Evolutionary conservation across 2,888 invertebrate genomes (phyloP), one percentile per base, ranked within the genome.

Genomic region (Plutella xylostella): DNA sequence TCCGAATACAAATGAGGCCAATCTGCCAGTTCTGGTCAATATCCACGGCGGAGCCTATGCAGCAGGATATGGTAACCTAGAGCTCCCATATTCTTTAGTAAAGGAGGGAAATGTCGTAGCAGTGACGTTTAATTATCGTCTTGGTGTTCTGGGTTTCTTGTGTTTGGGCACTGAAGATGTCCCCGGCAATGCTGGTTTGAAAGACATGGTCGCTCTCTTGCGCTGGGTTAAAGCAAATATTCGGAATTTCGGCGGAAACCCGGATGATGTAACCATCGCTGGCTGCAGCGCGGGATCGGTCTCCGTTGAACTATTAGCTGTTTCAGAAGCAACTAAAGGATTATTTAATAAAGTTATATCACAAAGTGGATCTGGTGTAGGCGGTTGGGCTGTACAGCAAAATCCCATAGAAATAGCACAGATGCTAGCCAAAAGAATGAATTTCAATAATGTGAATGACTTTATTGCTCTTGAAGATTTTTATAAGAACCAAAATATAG

Each of bases 31-130:
- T 7, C 19, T 19, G 22, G 35, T 46, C 2, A 37, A 37, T 11
- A 42, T 46, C 11, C 45, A 46, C 20, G 45, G 45, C 9, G 28
- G 28, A 3, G 28, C 28, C 28, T 28, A 28, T n/a, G 11, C 9
- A 28, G n/a, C n/a, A 6, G 28, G 28, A 12, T 6, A 6, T 2
- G 28, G 28, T n/a, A 28, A 28, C n/a, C 3, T 28, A 2, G 9
- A 52, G 14, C 53, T 55, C 28, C 51, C 44, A 17, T 15, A 48
- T 11, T 58, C 61, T 20, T 4, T 46, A 11, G 30, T 46, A 3
- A n/a, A 37, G 37, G 34, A 39, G 5, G 44, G 41, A 7, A 6
- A 57, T 58, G 45, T 48, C 2, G 40, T 45, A 45, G 40, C 38
- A 7, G 45, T 45, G 1, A 45, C 37, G 12, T 34, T 43, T 12